These are phyloP conservation scores for Stenodera caucasica DNA, from an alignment of 2,888 invertebrate genomes.

Conservation along the genomic window DNA sequence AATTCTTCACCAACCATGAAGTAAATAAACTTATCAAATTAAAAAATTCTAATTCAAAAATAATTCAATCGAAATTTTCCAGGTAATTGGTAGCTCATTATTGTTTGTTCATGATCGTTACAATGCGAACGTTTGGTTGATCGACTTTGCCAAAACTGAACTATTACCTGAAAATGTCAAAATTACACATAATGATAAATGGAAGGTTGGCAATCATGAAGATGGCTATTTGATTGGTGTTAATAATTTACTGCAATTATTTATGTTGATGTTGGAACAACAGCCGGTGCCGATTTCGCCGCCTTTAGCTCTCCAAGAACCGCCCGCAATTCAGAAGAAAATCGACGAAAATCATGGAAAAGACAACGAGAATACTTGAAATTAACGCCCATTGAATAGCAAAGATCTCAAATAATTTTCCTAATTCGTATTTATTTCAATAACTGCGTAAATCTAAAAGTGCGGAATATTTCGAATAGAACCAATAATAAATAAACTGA, in stretches of 20 bases:
- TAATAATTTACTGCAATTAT: constrained; percentile 85
- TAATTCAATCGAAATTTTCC: too few relatives aligned
- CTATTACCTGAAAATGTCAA: constrained; percentile 72
- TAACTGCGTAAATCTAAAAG: not conserved
- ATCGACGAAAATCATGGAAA: constrained; percentile 15
- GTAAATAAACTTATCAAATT: constrained; percentile 45
- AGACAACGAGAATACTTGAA: constrained; percentile 13
- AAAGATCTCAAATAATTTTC: not conserved
- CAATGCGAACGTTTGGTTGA: constrained; percentile 92
- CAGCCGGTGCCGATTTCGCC: constrained; percentile 51
- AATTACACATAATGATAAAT: constrained; percentile 79
- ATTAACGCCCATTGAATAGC: too few relatives aligned
- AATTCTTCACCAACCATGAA: constrained; percentile 92
- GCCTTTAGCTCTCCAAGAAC: constrained; percentile 47
- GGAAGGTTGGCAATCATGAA: constrained; percentile 96
- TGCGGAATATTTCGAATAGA: too few relatives aligned
- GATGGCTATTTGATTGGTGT: constrained; percentile 94
- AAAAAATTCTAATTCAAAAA: too few relatives aligned
- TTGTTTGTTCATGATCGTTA: constrained; percentile 91
- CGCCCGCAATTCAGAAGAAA: constrained; percentile 35
- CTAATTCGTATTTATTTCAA: not conserved
- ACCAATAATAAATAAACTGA: too few relatives aligned
- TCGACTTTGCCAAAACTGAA: constrained; percentile 96
- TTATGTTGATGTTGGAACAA: constrained; percentile 64
- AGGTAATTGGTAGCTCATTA: constrained; percentile 91